Percentiles rank a stretch among this genome's conserved stretches.
Evolutionary conservation across 1,140 invertebrate genomes (phyloP).

Genomic region (Zaprionus taronus): DNA sequence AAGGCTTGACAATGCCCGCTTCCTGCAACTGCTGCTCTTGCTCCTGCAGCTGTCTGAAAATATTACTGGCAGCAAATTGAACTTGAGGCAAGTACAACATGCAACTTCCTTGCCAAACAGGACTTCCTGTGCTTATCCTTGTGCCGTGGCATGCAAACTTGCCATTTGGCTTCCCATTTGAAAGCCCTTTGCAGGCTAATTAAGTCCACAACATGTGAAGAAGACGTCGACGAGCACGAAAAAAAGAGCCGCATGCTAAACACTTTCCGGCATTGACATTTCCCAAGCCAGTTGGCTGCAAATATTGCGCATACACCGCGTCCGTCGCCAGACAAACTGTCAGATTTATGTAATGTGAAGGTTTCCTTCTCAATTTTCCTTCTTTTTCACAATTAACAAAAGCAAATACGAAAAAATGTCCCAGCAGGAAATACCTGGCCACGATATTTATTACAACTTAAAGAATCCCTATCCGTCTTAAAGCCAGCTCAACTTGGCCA

Average conservation of each 20-base stretch:
- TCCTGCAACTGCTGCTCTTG: neutral
- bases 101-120: conserved; percentile 54
- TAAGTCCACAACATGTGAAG: conserved; percentile 62
- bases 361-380: conserved; percentile 10
- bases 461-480: conserved; percentile 40
- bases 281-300: conserved; percentile 32
- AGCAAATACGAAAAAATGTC: conserved; percentile 12
- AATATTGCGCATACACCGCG: conserved; percentile 75
- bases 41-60: conserved; percentile 42
- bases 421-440: conserved; percentile 53
- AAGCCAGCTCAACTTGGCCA: neutral
- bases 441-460: conserved; percentile 75
- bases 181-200: conserved; percentile 74
- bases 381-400: conserved; percentile 55
- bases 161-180: conserved; percentile 49
- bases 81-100: conserved; percentile 62
- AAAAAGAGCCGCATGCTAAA: conserved; percentile 68
- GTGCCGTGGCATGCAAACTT: conserved; percentile 62
- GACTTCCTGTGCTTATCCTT: conserved; percentile 54
- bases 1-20: conserved; percentile 18
- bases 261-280: conserved; percentile 79
- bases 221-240: conserved; percentile 5
- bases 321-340: conserved; percentile 27
- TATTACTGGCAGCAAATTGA: conserved; percentile 63
- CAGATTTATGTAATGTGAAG: conserved; percentile 68